A percentile compares a stretch with the other conserved stretches of the same genome.
Evolutionary conservation across 2,113 vertebrate species (phyloP).

Genomic region (Daphoenositta chrysoptera): DNA sequence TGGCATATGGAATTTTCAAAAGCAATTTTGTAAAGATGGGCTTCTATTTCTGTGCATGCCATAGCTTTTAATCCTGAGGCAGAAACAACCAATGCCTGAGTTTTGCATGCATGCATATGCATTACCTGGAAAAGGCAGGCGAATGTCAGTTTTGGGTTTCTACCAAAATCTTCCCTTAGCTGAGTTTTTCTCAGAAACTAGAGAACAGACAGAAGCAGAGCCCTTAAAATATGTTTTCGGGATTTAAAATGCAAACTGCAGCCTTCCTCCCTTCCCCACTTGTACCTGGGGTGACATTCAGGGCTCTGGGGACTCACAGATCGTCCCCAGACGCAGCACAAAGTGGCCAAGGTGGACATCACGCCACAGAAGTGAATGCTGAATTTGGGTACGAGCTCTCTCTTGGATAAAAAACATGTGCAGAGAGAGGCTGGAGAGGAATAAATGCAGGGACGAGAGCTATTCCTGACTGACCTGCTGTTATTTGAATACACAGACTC

Average conservation of each 20-base stretch:
- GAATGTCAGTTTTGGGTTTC: conserved; percentile 62
- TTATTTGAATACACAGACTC: background rate
- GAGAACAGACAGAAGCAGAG: conserved; percentile 54
- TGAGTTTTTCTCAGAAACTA: conserved; percentile 54
- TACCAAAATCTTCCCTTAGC: conserved; percentile 63
- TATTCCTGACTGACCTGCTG: background rate
- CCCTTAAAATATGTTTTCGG: conserved; percentile 41
- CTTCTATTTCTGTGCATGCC: conserved; percentile 66
- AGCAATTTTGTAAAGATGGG: conserved; percentile 59
- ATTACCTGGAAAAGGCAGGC: conserved; percentile 68
- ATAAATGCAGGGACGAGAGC: background rate
- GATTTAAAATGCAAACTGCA: conserved; percentile 41
- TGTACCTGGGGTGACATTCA: background rate
- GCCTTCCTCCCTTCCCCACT: background rate
- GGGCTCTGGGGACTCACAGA: fast-evolving
- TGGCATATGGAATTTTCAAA: conserved; percentile 62
- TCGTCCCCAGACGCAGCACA: background rate
- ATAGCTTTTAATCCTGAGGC: conserved; percentile 62
- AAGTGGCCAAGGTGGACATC: background rate
- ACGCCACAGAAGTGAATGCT: background rate
- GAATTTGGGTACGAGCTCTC: background rate
- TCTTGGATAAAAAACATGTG: background rate
- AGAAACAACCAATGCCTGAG: conserved; percentile 56
- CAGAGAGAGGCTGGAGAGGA: background rate
- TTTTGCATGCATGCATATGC: conserved; percentile 66